Percentiles rank a stretch among this genome's conserved stretches.
Conservation (phyloP, 2,888 invertebrate genomes). For the Eristalinus aeneus region DNA sequence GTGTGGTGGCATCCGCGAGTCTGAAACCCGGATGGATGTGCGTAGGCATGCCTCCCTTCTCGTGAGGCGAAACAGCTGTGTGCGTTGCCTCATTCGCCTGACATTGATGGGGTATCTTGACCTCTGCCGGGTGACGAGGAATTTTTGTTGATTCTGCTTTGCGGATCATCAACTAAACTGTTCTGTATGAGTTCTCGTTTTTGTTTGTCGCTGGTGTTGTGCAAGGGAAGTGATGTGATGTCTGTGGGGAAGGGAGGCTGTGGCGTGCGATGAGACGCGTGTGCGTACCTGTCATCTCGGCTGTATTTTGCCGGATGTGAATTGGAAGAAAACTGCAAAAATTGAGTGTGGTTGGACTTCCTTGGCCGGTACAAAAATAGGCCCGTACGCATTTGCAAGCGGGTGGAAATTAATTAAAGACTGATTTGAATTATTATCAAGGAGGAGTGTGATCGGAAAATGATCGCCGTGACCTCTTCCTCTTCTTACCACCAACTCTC, state of each 20-base stretch:
- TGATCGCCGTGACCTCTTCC: no score
- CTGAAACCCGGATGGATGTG: constrained; percentile 30
- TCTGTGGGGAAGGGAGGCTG: no score
- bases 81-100: constrained; percentile 25
- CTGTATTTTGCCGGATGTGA: not conserved
- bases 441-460: no score
- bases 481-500: no score
- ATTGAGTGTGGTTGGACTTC: no score
- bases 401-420: no score
- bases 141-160: not conserved
- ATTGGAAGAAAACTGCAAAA: not conserved
- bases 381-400: no score
- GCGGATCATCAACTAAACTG: not conserved
- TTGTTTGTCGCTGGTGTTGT: not conserved
- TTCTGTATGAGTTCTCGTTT: not conserved
- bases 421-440: no score
- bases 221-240: not conserved
- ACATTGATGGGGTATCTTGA: constrained; percentile 64
- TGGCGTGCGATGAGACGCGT: not conserved
- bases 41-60: constrained; percentile 5
- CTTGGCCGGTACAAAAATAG: no score
- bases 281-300: not conserved
- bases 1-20: not conserved
- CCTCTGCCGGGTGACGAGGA: constrained; percentile 13
- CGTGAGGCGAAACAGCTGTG: constrained; percentile 48